Percentiles rank a stretch among this genome's conserved stretches.
These are phyloP conservation scores for Ornithorhynchus anatinus DNA, from an alignment of 2,113 vertebrate genomes.

Conservation along the genomic window DNA sequence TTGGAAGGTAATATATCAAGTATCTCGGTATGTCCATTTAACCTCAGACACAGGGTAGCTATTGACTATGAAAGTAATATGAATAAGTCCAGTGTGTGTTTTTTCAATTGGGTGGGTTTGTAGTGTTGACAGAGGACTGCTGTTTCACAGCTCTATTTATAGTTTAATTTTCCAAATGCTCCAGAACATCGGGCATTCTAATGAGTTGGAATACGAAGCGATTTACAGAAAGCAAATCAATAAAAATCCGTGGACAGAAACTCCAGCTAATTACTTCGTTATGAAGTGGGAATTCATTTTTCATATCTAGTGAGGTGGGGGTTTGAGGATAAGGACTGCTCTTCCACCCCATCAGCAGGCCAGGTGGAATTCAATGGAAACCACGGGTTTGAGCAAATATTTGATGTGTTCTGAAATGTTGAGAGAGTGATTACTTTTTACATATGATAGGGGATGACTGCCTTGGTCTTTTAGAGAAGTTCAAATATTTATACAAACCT, in stretches of 20 bases:
- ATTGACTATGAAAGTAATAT: conserved; percentile 17
- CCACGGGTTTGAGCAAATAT: conserved; percentile 1
- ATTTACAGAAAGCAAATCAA: conserved; percentile 15
- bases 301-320: not conserved
- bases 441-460: conserved; percentile 28
- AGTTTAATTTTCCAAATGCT: conserved; percentile 32
- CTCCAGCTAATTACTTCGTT: conserved; percentile 20
- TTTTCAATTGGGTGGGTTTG: conserved; percentile 27
- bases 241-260: conserved; percentile 18
- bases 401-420: conserved; percentile 28
- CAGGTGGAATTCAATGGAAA: not conserved
- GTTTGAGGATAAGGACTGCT: not conserved
- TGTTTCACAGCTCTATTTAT: conserved; percentile 33
- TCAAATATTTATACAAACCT: conserved; percentile 56
- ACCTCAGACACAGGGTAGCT: not conserved
- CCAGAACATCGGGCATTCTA: conserved; percentile 39
- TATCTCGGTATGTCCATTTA: conserved; percentile 10
- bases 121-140: not conserved
- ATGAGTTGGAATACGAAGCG: conserved; percentile 25
- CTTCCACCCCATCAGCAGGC: not conserved
- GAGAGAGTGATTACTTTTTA: conserved; percentile 31
- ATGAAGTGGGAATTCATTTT: conserved; percentile 2
- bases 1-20: conserved; percentile 20
- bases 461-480: conserved; percentile 34
- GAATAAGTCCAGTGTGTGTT: conserved; percentile 26